Conservation (phyloP, 2,888 invertebrate species). For the Pachymerium ferrugineum region DNA sequence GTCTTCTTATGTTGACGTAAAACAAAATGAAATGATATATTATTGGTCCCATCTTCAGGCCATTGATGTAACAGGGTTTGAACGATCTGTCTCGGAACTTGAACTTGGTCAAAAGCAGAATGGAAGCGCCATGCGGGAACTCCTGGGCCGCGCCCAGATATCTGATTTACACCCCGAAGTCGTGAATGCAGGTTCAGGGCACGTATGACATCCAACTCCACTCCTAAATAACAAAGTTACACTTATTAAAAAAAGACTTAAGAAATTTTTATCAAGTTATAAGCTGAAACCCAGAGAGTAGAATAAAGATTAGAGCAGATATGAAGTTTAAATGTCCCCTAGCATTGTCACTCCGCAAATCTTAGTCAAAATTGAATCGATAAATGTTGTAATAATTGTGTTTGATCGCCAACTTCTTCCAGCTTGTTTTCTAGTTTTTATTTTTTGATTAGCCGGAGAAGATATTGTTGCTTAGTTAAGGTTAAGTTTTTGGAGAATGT, state of each 20-base stretch:
- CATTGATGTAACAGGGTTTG: neutral
- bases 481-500: no score
- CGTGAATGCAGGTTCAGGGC: constrained; percentile 32
- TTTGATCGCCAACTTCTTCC: no score
- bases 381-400: no score
- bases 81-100: constrained; percentile 28
- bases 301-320: no score
- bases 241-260: neutral
- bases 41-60: neutral
- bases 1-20: constrained; percentile 35
- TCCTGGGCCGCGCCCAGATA: neutral
- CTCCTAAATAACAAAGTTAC: neutral
- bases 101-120: constrained; percentile 34
- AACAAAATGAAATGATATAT: constrained; percentile 24
- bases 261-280: neutral
- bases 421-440: no score
- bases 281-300: no score
- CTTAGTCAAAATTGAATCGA: no score
- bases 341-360: no score
- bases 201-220: constrained; percentile 28
- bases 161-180: constrained; percentile 32
- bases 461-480: no score
- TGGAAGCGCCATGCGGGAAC: constrained; percentile 34
- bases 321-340: no score
- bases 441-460: no score